A percentile compares a stretch with the other conserved stretches of the same genome.
Evolutionary conservation across 2,113 vertebrate species (phyloP).

Genomic region (Guaruba guarouba): DNA sequence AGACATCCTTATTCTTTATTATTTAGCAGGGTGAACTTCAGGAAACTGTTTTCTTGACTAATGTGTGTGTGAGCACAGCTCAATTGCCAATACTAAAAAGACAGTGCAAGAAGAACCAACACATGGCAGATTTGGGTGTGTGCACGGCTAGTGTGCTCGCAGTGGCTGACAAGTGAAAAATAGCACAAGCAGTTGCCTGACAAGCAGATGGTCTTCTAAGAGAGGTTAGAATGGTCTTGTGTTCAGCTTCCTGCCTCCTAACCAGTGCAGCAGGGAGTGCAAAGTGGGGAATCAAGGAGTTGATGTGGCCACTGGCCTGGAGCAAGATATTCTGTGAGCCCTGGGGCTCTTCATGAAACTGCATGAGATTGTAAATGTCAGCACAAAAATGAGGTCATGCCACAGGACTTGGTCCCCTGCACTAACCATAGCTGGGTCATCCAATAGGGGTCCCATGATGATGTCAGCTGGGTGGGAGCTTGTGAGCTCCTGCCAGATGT

Average conservation of each 20-base stretch:
- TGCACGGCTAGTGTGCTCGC: not conserved
- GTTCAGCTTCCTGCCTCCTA: not conserved
- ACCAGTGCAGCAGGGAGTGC: not conserved
- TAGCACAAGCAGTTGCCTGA: not conserved
- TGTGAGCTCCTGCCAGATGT: rapidly evolving
- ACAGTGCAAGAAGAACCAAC: rapidly evolving
- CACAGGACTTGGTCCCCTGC: no score
- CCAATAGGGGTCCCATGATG: no score
- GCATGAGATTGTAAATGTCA: not conserved
- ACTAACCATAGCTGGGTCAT: no score
- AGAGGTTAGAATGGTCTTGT: not conserved
- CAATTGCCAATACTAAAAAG: rapidly evolving
- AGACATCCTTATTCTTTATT: not conserved
- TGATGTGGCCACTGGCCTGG: rapidly evolving
- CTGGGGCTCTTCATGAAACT: rapidly evolving
- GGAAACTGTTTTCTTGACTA: not conserved
- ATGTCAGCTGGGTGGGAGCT: not conserved
- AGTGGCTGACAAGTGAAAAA: not conserved
- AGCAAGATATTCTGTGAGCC: not conserved
- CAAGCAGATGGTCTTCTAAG: not conserved
- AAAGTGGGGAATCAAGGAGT: rapidly evolving
- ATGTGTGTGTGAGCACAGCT: not conserved
- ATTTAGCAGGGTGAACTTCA: not conserved
- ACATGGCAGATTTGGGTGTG: not conserved
- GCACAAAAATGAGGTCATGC: not conserved